Percentiles rank a stretch among this genome's conserved stretches.
phyloP scores from a whole-genome alignment of 2,113 vertebrate species.

The Epinephelus moara region DNA sequence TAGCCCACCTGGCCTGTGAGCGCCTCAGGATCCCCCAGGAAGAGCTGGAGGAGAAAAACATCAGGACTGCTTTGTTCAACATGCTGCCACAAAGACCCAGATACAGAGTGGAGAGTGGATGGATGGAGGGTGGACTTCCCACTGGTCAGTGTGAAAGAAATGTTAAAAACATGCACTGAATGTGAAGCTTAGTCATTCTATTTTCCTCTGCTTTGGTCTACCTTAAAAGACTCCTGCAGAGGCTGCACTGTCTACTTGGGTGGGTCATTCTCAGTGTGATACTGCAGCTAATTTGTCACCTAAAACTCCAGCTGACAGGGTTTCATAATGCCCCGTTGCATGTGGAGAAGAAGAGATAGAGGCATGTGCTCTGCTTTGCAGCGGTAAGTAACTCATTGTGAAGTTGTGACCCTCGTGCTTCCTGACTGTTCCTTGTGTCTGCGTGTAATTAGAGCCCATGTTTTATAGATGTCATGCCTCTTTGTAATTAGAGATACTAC shows the following conservation, averaged over 20 bases:
- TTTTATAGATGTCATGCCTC: constrained; percentile 54
- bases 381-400: constrained; percentile 6
- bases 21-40: not conserved
- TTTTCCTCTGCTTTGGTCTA: not conserved
- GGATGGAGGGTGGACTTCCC: not conserved
- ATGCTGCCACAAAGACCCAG: not conserved
- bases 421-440: constrained; percentile 23
- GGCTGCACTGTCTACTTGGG: not conserved
- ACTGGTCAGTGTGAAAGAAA: not conserved
- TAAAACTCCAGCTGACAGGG: constrained; percentile 20
- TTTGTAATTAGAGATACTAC: constrained; percentile 51
- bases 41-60: not conserved
- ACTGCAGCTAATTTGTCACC: constrained; percentile 26
- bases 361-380: not conserved
- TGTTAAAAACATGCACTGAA: not conserved
- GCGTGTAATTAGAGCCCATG: constrained; percentile 55
- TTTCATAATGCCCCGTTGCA: not conserved
- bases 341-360: not conserved
- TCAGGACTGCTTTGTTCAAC: not conserved
- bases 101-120: not conserved
- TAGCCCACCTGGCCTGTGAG: not conserved
- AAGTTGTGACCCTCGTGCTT: constrained; percentile 33
- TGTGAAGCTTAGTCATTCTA: not conserved
- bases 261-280: not conserved
- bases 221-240: constrained; percentile 24